Base-by-base conservation (phyloP, 2,797 vertebrate genomes). In the Anguilla pacifica region DNA sequence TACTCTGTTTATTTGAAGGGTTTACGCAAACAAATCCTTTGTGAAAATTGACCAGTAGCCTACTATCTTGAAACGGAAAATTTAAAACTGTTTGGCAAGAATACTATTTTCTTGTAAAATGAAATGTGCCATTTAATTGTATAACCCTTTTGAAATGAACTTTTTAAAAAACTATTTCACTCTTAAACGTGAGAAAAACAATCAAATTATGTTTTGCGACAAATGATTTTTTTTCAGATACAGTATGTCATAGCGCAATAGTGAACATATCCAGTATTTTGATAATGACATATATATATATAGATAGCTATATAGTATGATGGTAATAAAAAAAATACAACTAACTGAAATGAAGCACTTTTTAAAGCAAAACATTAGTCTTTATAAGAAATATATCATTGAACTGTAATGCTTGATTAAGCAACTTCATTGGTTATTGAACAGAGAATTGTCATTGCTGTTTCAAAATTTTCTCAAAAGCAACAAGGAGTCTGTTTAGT, bases 341-440 rank as follows among this genome's bases (percentile, higher is more conserved):
- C 94, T 96, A 96, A 96, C 95, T 94, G 93, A 95, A 94, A 94
- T 95, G 91, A 96, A 96, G 95, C 96, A 96, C 96, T 96, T 96
- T 96, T 92, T 94, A 91, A 94, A 92, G 93, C 92, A 87, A 90
- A 95, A 94, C 91, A 93, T 95, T 94, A 93, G 94, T 93, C 91
- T 92, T 92, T 94, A 91, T 91, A 91, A 94, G 79, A 90, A 92
- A 88, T 91, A 91, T 89, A 84, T 88, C 85, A 90, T 91, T 82
- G 89, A 89, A 86, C 81, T 89, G 88, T 88, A 86, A 88, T 87
- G 88, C 70, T 83, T 90, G 86, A 84, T 83, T 87, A 79, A 85
- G 86, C 84, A 49, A 84, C 79, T 72, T 88, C 88, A 82, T 84
- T 72, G 53, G 85, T 88, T 88, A 70, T 89, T 89, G 19, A 82